Conservation (phyloP, 2,888 invertebrate genomes). For the Drosophila greeni region DNA sequence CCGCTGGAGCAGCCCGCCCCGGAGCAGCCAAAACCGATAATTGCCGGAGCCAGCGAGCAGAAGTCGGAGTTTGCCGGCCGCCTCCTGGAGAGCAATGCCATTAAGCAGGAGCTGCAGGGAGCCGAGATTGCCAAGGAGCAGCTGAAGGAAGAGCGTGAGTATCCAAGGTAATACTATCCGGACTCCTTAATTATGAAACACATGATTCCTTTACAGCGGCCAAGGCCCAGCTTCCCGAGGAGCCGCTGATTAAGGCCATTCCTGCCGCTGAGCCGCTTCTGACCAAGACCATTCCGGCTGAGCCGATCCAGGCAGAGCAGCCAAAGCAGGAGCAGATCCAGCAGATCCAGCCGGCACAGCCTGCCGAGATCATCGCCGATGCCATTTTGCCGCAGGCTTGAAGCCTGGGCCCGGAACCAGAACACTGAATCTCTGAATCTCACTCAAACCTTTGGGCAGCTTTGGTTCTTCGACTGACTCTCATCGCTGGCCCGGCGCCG, state of each 20-base stretch:
- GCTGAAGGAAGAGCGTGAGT: constrained; percentile 55
- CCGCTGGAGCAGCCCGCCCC: constrained; percentile 39
- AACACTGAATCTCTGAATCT: constrained; percentile 39
- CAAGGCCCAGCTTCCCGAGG: constrained; percentile 34
- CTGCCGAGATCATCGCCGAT: constrained; percentile 44
- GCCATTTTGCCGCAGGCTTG: constrained; percentile 45
- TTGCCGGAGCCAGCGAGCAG: constrained; percentile 54
- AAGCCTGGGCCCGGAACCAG: constrained; percentile 6
- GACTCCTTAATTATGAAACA: neutral
- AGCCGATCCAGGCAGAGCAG: constrained; percentile 27
- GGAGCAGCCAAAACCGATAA: constrained; percentile 25
- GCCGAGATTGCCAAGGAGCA: constrained; percentile 46
- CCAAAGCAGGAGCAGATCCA: constrained; percentile 27
- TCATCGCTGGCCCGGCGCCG: constrained; percentile 51
- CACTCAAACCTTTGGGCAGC: constrained; percentile 55
- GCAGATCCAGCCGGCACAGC: constrained; percentile 39
- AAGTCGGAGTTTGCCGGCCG: constrained; percentile 63
- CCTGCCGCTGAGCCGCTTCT: constrained; percentile 8
- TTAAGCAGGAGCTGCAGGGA: constrained; percentile 54
- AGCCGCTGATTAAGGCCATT: constrained; percentile 47
- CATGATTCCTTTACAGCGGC: constrained; percentile 14
- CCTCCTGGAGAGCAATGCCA: constrained; percentile 62
- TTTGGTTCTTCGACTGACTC: constrained; percentile 68
- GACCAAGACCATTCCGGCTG: constrained; percentile 30
- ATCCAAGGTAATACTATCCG: accelerated